These are phyloP conservation scores for Lutjanus campechanus DNA, from an alignment of 2,797 vertebrate species.

Conservation along the genomic window DNA sequence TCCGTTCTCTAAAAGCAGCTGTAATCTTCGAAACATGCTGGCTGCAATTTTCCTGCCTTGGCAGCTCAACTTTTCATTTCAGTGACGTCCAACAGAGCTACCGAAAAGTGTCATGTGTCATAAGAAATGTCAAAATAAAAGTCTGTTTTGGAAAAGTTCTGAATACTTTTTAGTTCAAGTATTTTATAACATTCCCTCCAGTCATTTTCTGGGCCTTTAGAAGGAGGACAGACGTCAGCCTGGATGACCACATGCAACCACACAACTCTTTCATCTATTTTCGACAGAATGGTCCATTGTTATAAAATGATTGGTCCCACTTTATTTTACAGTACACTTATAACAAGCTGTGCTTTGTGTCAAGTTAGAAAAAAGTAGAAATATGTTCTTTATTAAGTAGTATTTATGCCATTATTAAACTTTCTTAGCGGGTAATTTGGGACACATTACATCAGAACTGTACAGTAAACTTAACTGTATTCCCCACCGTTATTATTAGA, in stretches of 20 bases:
- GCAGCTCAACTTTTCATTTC: conserved; percentile 44
- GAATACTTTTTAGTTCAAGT: conserved; percentile 16
- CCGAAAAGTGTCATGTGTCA: conserved; percentile 13
- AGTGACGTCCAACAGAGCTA: conserved; percentile 19
- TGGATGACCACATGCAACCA: not conserved
- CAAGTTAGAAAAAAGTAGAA: no score
- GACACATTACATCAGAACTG: no score
- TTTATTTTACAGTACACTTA: no score
- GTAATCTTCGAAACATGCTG: conserved; percentile 41
- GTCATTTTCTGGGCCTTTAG: conserved; percentile 29
- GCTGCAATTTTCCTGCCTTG: conserved; percentile 32
- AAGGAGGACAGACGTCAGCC: conserved; percentile 1
- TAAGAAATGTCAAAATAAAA: conserved; percentile 9
- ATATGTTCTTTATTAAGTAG: no score
- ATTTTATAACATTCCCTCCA: conserved; percentile 1
- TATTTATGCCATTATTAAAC: no score
- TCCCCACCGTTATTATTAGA: no score
- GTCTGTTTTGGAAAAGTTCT: conserved; percentile 15
- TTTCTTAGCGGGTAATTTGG: no score
- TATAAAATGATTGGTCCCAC: no score
- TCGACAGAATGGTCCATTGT: conserved; percentile 2
- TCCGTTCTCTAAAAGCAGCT: conserved; percentile 55
- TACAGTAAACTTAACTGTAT: no score
- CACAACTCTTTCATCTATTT: conserved; percentile 14
- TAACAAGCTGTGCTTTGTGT: no score